phyloP scores from a whole-genome alignment of 2,113 vertebrate genomes.

The Cettia cetti region DNA sequence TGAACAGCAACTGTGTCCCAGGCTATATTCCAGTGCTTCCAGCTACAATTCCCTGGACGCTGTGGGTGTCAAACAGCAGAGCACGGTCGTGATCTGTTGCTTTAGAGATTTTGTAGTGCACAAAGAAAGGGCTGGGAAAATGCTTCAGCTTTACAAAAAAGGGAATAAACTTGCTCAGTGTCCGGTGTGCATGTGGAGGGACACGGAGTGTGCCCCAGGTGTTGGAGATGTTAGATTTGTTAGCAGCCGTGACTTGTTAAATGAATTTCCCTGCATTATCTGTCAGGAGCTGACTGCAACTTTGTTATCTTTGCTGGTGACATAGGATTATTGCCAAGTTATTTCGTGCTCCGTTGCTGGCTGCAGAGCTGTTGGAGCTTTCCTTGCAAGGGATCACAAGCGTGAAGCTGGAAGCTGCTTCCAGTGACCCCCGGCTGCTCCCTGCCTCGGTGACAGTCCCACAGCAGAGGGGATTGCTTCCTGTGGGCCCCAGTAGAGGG shows the following conservation, averaged over 20 bases:
- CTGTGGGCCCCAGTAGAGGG: neutral
- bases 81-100: accelerated
- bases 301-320: neutral
- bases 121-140: neutral
- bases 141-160: neutral
- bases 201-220: neutral
- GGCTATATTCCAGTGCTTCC: too few species aligned
- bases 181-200: neutral
- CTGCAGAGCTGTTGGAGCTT: neutral
- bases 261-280: neutral
- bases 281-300: neutral
- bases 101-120: neutral
- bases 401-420: neutral
- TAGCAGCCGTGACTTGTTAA: neutral
- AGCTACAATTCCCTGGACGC: neutral
- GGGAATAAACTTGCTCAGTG: neutral
- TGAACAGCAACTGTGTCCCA: neutral
- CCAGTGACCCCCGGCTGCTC: neutral
- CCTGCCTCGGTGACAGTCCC: neutral
- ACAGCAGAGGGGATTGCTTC: neutral
- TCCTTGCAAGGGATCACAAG: neutral
- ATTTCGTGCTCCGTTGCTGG: neutral
- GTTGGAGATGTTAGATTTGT: neutral
- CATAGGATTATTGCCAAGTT: neutral
- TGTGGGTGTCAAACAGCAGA: neutral